Conservation (phyloP, 2,797 vertebrate genomes). For the Euthynnus affinis region DNA sequence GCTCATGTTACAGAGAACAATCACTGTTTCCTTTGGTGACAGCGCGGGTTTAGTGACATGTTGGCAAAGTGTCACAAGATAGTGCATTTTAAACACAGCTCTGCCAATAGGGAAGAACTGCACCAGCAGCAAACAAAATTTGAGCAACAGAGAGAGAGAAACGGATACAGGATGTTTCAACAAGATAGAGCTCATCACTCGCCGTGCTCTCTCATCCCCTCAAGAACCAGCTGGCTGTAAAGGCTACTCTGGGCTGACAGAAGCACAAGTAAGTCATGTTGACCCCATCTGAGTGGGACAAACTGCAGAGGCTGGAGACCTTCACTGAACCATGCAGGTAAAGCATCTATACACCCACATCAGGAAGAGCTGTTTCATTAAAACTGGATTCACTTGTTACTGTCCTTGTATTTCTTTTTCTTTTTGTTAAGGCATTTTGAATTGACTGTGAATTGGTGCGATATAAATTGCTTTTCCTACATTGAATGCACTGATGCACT, state of each 20-base stretch:
- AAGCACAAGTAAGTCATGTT: slow-evolving; percentile 37
- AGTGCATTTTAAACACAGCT: slow-evolving; percentile 43
- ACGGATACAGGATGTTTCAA: slow-evolving; percentile 27
- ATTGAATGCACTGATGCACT: too few species aligned
- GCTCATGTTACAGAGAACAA: slow-evolving; percentile 19
- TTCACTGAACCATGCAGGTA: slow-evolving; percentile 46
- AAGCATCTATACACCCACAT: too few species aligned
- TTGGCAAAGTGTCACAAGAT: slow-evolving; percentile 38
- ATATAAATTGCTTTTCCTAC: too few species aligned
- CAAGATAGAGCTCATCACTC: slow-evolving; percentile 15
- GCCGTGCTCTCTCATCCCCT: slow-evolving; percentile 6
- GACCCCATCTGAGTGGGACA: slow-evolving; percentile 36
- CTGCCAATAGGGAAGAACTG: slow-evolving; percentile 29
- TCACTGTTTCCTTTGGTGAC: slow-evolving; percentile 12
- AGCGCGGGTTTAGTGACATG: background rate
- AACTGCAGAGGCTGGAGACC: slow-evolving; percentile 28
- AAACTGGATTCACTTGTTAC: too few species aligned
- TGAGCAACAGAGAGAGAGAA: slow-evolving; percentile 1
- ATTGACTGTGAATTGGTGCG: too few species aligned
- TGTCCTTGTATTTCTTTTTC: too few species aligned
- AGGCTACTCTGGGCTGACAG: slow-evolving; percentile 18
- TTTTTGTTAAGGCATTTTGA: too few species aligned
- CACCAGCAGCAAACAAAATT: slow-evolving; percentile 17
- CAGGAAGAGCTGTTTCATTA: too few species aligned
- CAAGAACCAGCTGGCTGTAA: slow-evolving; percentile 21